A percentile compares a stretch with the other conserved stretches of the same genome.
These are phyloP conservation scores for Hofmannophila pseudospretella DNA, from an alignment of 2,888 invertebrate species.

Conservation along the genomic window DNA sequence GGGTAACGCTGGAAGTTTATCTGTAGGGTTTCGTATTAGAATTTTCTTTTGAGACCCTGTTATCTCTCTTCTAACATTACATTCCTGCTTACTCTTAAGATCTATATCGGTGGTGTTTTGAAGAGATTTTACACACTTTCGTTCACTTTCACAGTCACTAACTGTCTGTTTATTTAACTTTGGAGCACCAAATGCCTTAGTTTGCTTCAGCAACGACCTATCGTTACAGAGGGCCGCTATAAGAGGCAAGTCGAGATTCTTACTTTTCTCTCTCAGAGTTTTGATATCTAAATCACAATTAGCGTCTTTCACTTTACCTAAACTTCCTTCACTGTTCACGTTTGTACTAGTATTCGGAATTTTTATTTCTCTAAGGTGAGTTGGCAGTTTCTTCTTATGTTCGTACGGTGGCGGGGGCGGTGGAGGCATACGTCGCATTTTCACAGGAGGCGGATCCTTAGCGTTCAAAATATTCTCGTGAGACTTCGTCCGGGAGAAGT, in stretches of 20 bases:
- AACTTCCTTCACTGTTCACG: constrained; percentile 44
- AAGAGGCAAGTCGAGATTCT: constrained; percentile 92
- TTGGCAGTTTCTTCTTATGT: constrained; percentile 73
- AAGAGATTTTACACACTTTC: constrained; percentile 61
- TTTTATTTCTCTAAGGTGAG: constrained; percentile 63
- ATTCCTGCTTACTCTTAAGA: constrained; percentile 62
- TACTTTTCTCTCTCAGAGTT: constrained; percentile 91
- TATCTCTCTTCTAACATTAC: constrained; percentile 81
- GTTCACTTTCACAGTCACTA: constrained; percentile 68
- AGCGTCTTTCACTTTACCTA: constrained; percentile 55
- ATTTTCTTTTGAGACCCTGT: constrained; percentile 78
- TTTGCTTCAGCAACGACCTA: constrained; percentile 91
- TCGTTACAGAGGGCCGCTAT: constrained; percentile 97
- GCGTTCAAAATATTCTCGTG: constrained; percentile 87
- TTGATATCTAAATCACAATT: constrained; percentile 85
- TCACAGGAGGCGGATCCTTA: constrained; percentile 70
- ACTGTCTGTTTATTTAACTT: constrained; percentile 71
- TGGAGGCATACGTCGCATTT: constrained; percentile 75
- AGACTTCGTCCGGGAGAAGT: constrained; percentile 84
- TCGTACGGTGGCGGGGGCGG: constrained; percentile 75
- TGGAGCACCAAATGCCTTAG: constrained; percentile 90
- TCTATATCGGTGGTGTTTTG: constrained; percentile 70
- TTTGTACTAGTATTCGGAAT: constrained; percentile 33
- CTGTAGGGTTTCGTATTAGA: constrained; percentile 83
- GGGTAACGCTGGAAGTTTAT: constrained; percentile 84